Evolutionary conservation across 1,140 invertebrate genomes (phyloP), one percentile per base, ranked within the genome.

Genomic region (Amyelois transitella): DNA sequence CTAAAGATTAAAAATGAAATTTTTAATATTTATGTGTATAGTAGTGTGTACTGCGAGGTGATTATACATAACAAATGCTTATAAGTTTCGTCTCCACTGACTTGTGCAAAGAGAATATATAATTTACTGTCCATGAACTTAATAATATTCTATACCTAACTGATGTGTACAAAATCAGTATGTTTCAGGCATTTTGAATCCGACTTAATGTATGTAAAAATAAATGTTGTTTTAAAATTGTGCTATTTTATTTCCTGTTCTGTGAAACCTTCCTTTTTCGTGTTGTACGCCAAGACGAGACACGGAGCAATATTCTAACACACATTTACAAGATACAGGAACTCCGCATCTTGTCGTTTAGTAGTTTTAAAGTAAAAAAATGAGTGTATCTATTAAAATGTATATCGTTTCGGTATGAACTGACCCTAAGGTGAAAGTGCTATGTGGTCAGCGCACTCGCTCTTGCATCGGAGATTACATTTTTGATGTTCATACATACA

Each of bases 201-300:
- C 80, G 81, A 87, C 81, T 87, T 85, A 87, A 87, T 87, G 81
- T 87, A 87, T 87, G 81, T 87, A 87, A 87, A 85, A 87, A 87
- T 86, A 86, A 86, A 85, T 86, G 83, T 86, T 86, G 81, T 86
- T 86, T 86, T 86, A 84, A 83, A 86, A 80, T 77, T 78, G 74
- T 77, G 69, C 64, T 76, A 58, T 84, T 84, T 84, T 60, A 81
- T 80, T 81, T 74, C n/a, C 32, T 14, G 2, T 1, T 14, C n/a
- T 38, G 19, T 57, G 43, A 20, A 17, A n/a, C n/a, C n/a, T n/a
- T n/a, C n/a, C n/a, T n/a, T n/a, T n/a, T n/a, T n/a, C n/a, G n/a
- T n/a, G n/a, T n/a, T n/a, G n/a, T n/a, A n/a, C n/a, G n/a, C n/a
- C n/a, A n/a, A n/a, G n/a, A n/a, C n/a, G n/a, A n/a, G n/a, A n/a